Evolutionary conservation across 2,113 vertebrate genomes (phyloP).

Genomic region (Zosterops borbonicus): DNA sequence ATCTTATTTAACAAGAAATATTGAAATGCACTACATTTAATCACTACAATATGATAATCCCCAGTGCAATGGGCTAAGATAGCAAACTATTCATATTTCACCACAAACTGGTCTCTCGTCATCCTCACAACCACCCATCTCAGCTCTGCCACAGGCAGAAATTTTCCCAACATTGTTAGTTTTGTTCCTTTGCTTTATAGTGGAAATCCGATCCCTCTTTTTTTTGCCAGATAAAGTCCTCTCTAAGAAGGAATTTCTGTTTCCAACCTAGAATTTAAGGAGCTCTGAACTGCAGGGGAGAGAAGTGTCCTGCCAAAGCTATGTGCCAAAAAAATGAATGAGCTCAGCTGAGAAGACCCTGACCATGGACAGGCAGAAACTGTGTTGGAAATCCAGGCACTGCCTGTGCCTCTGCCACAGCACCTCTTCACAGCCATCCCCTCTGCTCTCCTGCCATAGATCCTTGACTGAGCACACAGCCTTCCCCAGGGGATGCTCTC

Average conservation of each 20-base stretch:
- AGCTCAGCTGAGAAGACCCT: not conserved
- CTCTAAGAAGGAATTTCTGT: not conserved
- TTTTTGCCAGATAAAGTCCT: not conserved
- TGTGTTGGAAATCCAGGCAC: not conserved
- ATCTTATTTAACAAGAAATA: not conserved
- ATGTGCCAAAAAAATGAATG: not conserved
- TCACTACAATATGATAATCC: not conserved
- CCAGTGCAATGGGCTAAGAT: not conserved
- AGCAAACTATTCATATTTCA: not conserved
- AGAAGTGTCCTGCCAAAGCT: not conserved
- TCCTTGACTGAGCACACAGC: not conserved
- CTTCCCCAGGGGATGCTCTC: not conserved
- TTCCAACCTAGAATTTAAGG: not conserved
- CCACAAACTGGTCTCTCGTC: not conserved
- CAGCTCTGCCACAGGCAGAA: not conserved
- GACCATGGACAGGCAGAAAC: accelerated
- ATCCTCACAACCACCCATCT: not conserved
- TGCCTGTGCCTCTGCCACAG: not conserved
- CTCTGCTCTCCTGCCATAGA: not conserved
- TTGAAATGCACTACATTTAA: not conserved
- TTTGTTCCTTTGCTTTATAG: not conserved
- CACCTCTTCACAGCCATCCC: not conserved
- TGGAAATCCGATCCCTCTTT: not conserved
- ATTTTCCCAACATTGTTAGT: not conserved
- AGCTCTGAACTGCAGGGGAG: not conserved